Evolutionary conservation across 2,113 vertebrate species (phyloP).

Genomic region (Sterna hirundo): DNA sequence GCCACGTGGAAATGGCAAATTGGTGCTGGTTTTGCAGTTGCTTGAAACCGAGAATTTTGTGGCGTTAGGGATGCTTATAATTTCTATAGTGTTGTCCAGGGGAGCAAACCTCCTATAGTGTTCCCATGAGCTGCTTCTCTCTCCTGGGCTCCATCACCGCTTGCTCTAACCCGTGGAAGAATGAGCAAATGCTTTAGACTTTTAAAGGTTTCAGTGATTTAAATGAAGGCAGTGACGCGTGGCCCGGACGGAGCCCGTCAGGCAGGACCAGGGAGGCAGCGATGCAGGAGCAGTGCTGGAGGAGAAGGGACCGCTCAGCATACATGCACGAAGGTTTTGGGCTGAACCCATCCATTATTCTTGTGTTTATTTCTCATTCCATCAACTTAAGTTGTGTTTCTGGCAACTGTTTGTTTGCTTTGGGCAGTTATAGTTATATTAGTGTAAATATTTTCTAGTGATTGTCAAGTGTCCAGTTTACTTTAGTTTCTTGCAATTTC

Average conservation of each 20-base stretch:
- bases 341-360: neutral
- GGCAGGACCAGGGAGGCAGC: neutral
- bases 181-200: neutral
- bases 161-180: neutral
- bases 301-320: neutral
- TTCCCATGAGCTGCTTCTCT: neutral
- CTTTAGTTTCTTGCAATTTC: constrained; percentile 58
- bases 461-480: constrained; percentile 54
- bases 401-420: constrained; percentile 65
- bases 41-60: neutral
- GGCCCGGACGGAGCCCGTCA: fast-evolving
- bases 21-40: neutral
- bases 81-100: neutral
- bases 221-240: neutral
- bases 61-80: neutral
- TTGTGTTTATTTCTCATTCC: constrained; percentile 57
- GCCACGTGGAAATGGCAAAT: fast-evolving
- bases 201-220: neutral
- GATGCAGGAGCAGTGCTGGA: neutral
- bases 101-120: neutral
- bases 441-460: constrained; percentile 61
- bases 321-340: neutral
- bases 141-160: neutral
- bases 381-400: constrained; percentile 43
- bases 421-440: constrained; percentile 24